phyloP scores from a whole-genome alignment of 1,140 invertebrate species.

The Dendrolimus kikuchii region DNA sequence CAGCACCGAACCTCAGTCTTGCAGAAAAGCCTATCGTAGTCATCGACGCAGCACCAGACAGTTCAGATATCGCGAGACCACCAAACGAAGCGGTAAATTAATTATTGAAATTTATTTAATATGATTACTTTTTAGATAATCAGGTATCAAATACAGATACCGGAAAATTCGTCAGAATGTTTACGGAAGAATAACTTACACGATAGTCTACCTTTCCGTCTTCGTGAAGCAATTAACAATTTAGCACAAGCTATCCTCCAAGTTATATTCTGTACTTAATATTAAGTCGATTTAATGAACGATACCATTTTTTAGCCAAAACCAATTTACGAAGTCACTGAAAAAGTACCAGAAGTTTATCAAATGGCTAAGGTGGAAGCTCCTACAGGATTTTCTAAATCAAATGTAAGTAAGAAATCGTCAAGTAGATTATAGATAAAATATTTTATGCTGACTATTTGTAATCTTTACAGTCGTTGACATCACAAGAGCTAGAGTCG shows the following conservation, averaged over 20 bases:
- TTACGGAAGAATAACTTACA: too few species aligned
- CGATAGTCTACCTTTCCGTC: too few species aligned
- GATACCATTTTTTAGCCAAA: slow-evolving; percentile 31
- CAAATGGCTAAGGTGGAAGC: slow-evolving; percentile 38
- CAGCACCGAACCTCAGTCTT: slow-evolving; percentile 83
- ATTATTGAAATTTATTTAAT: not conserved
- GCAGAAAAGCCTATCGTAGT: slow-evolving; percentile 66
- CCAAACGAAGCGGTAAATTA: slow-evolving; percentile 31
- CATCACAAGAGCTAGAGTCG: slow-evolving; percentile 72
- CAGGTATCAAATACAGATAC: too few species aligned
- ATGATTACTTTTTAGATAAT: not conserved
- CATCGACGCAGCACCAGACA: slow-evolving; percentile 34
- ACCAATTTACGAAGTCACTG: slow-evolving; percentile 54
- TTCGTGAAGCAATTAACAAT: too few species aligned
- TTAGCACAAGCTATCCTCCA: too few species aligned
- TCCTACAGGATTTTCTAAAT: slow-evolving; percentile 54
- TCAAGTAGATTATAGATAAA: not conserved
- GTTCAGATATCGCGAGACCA: slow-evolving; percentile 16
- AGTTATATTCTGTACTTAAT: too few species aligned
- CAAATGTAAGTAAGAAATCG: slow-evolving; percentile 29
- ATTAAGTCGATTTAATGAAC: not conserved
- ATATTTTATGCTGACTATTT: slow-evolving; percentile 3
- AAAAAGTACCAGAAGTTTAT: slow-evolving; percentile 41
- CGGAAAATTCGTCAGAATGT: too few species aligned
- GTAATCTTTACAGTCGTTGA: slow-evolving; percentile 49